Conservation (phyloP, 2,113 vertebrate species). For the Planiliza haematocheilus region DNA sequence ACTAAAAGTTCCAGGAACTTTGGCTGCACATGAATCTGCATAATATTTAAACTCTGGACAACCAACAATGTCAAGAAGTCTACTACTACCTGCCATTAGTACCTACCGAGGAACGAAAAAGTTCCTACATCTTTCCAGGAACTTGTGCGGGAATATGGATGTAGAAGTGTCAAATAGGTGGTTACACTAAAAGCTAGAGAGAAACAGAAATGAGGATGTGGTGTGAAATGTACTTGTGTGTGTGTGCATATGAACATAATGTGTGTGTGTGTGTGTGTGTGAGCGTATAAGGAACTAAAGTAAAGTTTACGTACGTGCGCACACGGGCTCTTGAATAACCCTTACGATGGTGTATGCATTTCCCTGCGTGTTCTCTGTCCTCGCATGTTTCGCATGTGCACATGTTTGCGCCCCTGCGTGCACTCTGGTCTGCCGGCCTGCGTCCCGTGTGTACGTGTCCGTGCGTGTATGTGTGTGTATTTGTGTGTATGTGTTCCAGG, state of each 20-base stretch:
- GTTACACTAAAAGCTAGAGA: too few relatives aligned
- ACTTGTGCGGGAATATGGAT: too few relatives aligned
- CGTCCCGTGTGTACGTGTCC: constrained; percentile 71
- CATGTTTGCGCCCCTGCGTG: constrained; percentile 74
- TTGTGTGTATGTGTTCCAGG: constrained; percentile 84
- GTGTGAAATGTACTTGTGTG: constrained; percentile 20
- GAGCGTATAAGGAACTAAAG: constrained; percentile 21
- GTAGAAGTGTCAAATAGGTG: too few relatives aligned
- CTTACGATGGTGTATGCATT: constrained; percentile 73
- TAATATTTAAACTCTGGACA: too few relatives aligned
- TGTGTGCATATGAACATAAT: constrained; percentile 31
- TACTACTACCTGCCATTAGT: too few relatives aligned
- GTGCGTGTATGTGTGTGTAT: constrained; percentile 34
- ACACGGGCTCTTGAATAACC: constrained; percentile 50
- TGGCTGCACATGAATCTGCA: too few relatives aligned
- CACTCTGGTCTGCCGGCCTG: constrained; percentile 73
- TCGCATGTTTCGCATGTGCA: constrained; percentile 79
- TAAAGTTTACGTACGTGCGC: constrained; percentile 46
- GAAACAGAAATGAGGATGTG: background rate
- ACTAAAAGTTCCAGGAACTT: too few relatives aligned
- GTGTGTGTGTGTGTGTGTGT: constrained; percentile 34
- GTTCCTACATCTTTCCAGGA: too few relatives aligned
- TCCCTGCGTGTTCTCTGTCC: constrained; percentile 80
- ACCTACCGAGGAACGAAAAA: too few relatives aligned
- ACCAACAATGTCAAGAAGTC: too few relatives aligned